Evolutionary conservation across 2,113 vertebrate genomes (phyloP).

Genomic region (Hydrolagus affinis): DNA sequence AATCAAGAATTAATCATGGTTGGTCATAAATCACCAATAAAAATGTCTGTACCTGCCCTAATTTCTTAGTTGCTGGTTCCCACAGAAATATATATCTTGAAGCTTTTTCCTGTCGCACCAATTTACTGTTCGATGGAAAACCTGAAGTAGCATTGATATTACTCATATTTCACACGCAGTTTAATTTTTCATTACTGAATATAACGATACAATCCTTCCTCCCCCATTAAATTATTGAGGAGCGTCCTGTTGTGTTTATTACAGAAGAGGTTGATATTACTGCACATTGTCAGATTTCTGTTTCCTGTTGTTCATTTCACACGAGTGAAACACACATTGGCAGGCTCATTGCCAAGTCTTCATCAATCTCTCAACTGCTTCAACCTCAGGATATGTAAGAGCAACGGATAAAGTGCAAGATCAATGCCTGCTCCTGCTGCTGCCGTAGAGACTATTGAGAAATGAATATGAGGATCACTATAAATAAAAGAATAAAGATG

Average conservation of each 20-base stretch:
- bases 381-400: slow-evolving; percentile 55
- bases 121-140: slow-evolving; percentile 12
- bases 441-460: slow-evolving; percentile 61
- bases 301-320: slow-evolving; percentile 61
- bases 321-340: slow-evolving; percentile 47
- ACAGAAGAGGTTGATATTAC: slow-evolving; percentile 47
- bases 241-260: slow-evolving; percentile 56
- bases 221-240: slow-evolving; percentile 55
- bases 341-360: slow-evolving; percentile 44
- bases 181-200: slow-evolving; percentile 49
- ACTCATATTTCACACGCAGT: slow-evolving; percentile 23
- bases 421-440: slow-evolving; percentile 62
- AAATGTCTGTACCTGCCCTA: neutral
- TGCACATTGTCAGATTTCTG: slow-evolving; percentile 52
- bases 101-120: slow-evolving; percentile 5
- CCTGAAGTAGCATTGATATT: neutral
- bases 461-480: slow-evolving; percentile 67
- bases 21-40: neutral
- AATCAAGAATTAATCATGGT: neutral
- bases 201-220: slow-evolving; percentile 36
- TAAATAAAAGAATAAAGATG: slow-evolving; percentile 77
- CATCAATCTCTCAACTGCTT: slow-evolving; percentile 55
- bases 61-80: neutral
- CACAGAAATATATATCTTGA: neutral
- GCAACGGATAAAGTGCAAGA: slow-evolving; percentile 61